Percentiles rank a stretch among this genome's conserved stretches.
Evolutionary conservation across 2,797 vertebrate species (phyloP).

Genomic region (Tangara arthus): DNA sequence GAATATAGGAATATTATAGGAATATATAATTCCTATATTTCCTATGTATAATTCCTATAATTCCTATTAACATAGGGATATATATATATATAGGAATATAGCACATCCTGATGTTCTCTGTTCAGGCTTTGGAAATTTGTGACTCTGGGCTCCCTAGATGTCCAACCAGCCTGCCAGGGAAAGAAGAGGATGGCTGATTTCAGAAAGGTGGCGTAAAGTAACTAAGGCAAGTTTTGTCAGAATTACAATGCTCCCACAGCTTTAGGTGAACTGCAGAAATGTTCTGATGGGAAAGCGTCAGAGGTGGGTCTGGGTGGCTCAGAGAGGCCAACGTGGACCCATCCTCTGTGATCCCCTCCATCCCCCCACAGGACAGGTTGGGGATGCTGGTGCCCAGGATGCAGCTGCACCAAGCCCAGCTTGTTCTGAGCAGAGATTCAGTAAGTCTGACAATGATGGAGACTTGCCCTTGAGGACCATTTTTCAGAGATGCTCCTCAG

Average conservation of each 20-base stretch:
- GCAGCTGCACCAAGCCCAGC: neutral
- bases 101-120: neutral
- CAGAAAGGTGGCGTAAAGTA: neutral
- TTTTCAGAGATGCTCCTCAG: neutral
- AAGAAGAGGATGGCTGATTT: neutral
- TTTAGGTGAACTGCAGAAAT: neutral
- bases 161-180: neutral
- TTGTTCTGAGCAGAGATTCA: neutral
- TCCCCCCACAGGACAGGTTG: rapidly evolving
- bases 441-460: neutral
- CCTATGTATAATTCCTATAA: too few species aligned
- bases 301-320: neutral
- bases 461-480: neutral
- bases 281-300: neutral
- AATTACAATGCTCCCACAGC: neutral
- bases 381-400: neutral
- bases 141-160: neutral
- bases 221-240: neutral
- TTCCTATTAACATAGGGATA: too few species aligned
- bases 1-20: neutral
- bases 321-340: rapidly evolving
- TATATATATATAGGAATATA: too few species aligned
- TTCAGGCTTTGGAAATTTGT: neutral
- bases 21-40: too few species aligned
- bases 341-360: neutral